Evolutionary conservation across 2,113 vertebrate species (phyloP).

Genomic region (Apus apus): DNA sequence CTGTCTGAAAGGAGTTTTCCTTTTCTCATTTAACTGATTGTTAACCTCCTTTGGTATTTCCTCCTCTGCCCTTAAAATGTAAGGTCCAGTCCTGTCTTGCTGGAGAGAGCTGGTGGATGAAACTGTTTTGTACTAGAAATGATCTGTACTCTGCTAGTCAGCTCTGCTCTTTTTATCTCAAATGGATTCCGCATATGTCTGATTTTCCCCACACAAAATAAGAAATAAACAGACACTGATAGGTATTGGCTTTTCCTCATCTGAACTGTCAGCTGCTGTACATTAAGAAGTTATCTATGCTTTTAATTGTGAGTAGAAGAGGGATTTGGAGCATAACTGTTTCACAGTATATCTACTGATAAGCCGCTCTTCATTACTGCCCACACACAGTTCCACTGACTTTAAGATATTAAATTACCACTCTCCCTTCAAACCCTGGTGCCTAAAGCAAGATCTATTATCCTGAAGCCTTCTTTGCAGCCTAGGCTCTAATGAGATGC

Average conservation of each 20-base stretch:
- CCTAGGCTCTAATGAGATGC: neutral
- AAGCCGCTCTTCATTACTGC: conserved; percentile 23
- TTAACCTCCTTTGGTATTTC: neutral
- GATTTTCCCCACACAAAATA: conserved; percentile 1
- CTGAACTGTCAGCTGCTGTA: conserved; percentile 28
- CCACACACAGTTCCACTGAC: neutral
- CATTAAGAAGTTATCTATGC: conserved; percentile 56
- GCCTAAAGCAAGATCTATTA: conserved; percentile 21
- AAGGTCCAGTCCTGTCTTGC: neutral
- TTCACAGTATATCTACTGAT: conserved; percentile 35
- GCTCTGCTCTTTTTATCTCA: conserved; percentile 32
- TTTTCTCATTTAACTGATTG: neutral
- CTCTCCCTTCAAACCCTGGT: neutral
- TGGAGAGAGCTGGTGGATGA: neutral
- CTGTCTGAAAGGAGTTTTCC: neutral
- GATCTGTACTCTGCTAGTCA: neutral
- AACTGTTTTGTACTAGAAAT: neutral
- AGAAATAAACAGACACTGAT: conserved; percentile 47
- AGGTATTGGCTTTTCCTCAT: conserved; percentile 47
- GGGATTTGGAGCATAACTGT: conserved; percentile 34
- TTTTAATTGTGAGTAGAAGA: conserved; percentile 61
- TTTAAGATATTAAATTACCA: conserved; percentile 36
- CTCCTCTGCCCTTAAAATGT: neutral
- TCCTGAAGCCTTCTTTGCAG: neutral
- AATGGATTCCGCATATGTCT: neutral